Conservation (phyloP, 1,140 invertebrate species). For the Eufriesea mexicana region DNA sequence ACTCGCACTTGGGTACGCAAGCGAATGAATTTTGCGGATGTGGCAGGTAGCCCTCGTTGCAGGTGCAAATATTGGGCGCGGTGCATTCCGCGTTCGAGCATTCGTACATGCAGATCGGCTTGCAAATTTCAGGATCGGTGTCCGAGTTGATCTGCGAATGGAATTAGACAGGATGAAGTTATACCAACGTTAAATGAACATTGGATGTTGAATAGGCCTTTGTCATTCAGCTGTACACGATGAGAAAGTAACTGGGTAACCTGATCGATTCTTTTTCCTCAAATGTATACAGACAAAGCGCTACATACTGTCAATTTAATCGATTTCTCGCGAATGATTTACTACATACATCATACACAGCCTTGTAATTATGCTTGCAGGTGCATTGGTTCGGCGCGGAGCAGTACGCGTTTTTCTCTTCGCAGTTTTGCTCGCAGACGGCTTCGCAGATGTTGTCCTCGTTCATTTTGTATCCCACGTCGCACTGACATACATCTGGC, state of each 20-base stretch:
- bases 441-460: not conserved
- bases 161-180: too few relatives aligned
- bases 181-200: too few relatives aligned
- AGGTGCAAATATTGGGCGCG: conserved; percentile 83
- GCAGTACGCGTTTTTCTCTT: conserved; percentile 59
- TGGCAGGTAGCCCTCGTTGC: conserved; percentile 39
- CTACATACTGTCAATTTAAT: too few relatives aligned
- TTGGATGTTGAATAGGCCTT: too few relatives aligned
- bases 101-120: conserved; percentile 52
- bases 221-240: too few relatives aligned
- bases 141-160: too few relatives aligned
- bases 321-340: too few relatives aligned
- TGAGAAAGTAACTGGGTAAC: too few relatives aligned
- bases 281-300: too few relatives aligned
- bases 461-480: conserved; percentile 16
- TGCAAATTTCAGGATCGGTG: conserved; percentile 14
- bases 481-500: conserved; percentile 62
- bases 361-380: conserved; percentile 59
- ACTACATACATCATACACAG: not conserved
- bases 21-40: too few relatives aligned
- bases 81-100: conserved; percentile 20
- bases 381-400: conserved; percentile 63
- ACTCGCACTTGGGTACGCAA: not conserved
- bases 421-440: conserved; percentile 61
- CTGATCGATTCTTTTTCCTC: too few relatives aligned